Percentiles rank a stretch among this genome's conserved stretches.
Conservation (phyloP, 1,140 invertebrate genomes). For the Drosophila kanapiae region DNA sequence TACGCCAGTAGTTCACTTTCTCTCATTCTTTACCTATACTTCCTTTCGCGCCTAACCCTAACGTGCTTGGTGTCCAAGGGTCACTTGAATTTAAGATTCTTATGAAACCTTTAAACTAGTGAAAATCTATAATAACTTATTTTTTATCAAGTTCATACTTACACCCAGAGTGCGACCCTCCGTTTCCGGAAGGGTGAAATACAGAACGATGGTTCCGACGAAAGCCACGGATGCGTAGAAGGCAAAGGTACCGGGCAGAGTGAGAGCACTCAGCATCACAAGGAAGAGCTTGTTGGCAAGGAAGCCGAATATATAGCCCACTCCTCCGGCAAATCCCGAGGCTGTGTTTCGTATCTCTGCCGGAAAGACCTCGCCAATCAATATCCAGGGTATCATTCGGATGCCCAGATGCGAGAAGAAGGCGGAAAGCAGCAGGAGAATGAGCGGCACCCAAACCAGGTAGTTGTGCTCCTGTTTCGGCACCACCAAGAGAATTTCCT, state of each 20-base stretch:
- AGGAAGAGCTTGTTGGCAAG: slow-evolving; percentile 90
- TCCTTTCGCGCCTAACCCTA: too few relatives aligned
- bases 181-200: slow-evolving; percentile 89
- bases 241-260: slow-evolving; percentile 89
- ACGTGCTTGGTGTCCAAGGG: too few relatives aligned
- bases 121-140: neutral
- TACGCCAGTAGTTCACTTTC: too few relatives aligned
- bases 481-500: slow-evolving; percentile 71
- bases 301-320: slow-evolving; percentile 90
- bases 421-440: slow-evolving; percentile 88
- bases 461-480: slow-evolving; percentile 83
- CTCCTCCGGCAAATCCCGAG: slow-evolving; percentile 89
- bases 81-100: too few relatives aligned
- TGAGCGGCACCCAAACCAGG: slow-evolving; percentile 89
- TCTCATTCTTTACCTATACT: too few relatives aligned
- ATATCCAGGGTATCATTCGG: slow-evolving; percentile 90
- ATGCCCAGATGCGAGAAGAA: slow-evolving; percentile 90
- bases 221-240: slow-evolving; percentile 87
- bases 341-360: slow-evolving; percentile 89
- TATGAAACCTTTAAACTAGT: too few relatives aligned
- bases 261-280: slow-evolving; percentile 87
- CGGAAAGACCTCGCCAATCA: slow-evolving; percentile 91
- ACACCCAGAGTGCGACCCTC: slow-evolving; percentile 90
- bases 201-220: slow-evolving; percentile 87
- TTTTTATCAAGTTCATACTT: slow-evolving; percentile 31